Evolutionary conservation across 2,888 invertebrate species (phyloP).

Genomic region (Habrosyne pyritoides): DNA sequence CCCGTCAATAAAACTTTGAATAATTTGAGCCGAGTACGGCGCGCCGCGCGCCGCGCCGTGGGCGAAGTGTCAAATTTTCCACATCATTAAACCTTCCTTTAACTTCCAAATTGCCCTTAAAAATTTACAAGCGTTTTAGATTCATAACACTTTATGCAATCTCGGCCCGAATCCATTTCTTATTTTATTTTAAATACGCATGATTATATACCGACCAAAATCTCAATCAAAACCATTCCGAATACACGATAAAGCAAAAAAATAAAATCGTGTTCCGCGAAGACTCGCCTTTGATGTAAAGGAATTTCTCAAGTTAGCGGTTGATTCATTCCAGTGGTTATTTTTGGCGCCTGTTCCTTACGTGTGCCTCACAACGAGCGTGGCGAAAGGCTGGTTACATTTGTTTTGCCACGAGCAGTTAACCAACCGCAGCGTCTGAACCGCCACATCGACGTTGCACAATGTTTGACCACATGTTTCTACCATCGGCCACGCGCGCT

Average conservation of each 20-base stretch:
- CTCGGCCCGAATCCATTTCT: constrained; percentile 7
- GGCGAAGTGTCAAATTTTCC: constrained; percentile 78
- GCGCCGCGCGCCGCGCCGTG: no score
- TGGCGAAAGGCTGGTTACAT: constrained; percentile 62
- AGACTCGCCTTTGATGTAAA: constrained; percentile 68
- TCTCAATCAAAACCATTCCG: constrained; percentile 36
- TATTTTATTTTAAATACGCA: background rate
- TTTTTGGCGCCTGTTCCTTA: constrained; percentile 55
- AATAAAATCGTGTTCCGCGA: constrained; percentile 60
- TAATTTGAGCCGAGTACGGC: constrained; percentile 60
- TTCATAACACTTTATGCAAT: constrained; percentile 26
- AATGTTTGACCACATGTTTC: constrained; percentile 81
- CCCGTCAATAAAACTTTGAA: constrained; percentile 68
- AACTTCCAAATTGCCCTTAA: constrained; percentile 56
- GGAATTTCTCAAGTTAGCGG: constrained; percentile 71
- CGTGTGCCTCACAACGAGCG: constrained; percentile 43
- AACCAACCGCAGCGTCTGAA: constrained; percentile 60
- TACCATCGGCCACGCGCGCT: constrained; percentile 69
- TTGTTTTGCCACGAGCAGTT: constrained; percentile 58
- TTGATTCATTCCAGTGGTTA: constrained; percentile 71
- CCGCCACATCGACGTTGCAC: constrained; percentile 65
- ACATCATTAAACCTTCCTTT: constrained; percentile 67
- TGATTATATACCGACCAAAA: constrained; percentile 10
- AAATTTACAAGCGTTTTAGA: constrained; percentile 46
- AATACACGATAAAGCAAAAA: constrained; percentile 33